phyloP scores from a whole-genome alignment of 2,888 invertebrate genomes.

The Macaria notata region DNA sequence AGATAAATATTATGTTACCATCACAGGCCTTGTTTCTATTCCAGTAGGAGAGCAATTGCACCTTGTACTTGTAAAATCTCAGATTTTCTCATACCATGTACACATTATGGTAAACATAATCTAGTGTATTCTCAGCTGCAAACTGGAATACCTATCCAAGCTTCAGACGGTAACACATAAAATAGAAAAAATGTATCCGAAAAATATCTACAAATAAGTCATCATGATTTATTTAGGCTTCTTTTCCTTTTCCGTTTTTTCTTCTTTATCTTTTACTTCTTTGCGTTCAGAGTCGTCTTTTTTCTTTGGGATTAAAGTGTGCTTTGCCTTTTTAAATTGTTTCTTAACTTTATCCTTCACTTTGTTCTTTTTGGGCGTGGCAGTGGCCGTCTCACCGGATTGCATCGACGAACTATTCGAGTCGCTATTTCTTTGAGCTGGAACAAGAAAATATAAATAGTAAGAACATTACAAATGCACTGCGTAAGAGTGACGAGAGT shows the following conservation, averaged over 20 bases:
- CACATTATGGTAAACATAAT: too few species aligned
- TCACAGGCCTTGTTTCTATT: conserved; percentile 2
- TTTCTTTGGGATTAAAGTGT: conserved; percentile 68
- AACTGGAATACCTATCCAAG: not conserved
- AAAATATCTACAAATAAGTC: conserved; percentile 7
- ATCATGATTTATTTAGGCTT: conserved; percentile 51
- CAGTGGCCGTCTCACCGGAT: conserved; percentile 59
- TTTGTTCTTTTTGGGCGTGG: conserved; percentile 70
- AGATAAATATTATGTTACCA: conserved; percentile 12
- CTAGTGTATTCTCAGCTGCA: too few species aligned
- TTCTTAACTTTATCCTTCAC: conserved; percentile 77
- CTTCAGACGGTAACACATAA: conserved; percentile 4
- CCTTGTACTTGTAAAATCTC: too few species aligned
- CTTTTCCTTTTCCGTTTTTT: conserved; percentile 55
- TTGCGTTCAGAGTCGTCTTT: conserved; percentile 63
- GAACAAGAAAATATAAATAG: conserved; percentile 32
- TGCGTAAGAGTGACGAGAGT: too few species aligned
- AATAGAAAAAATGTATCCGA: conserved; percentile 1
- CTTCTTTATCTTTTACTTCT: conserved; percentile 15
- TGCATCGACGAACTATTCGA: conserved; percentile 69
- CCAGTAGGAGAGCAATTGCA: too few species aligned
- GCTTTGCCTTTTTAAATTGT: conserved; percentile 75
- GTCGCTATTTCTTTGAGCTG: conserved; percentile 75
- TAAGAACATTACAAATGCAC: too few species aligned
- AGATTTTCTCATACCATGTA: too few species aligned